phyloP scores from a whole-genome alignment of 2,113 vertebrate genomes.

The Campylorhamphus procurvoides region DNA sequence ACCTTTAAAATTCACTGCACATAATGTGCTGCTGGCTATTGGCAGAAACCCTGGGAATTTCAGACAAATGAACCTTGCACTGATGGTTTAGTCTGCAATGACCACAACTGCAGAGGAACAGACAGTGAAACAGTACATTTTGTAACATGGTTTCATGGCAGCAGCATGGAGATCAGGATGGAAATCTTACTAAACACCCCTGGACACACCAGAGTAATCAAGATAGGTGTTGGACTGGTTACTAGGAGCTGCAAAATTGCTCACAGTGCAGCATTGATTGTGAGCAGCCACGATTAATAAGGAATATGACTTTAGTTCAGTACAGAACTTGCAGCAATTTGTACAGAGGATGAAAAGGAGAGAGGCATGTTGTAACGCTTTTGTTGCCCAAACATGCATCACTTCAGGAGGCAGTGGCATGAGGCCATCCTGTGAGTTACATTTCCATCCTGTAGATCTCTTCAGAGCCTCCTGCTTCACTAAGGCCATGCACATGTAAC shows the following conservation, averaged over 20 bases:
- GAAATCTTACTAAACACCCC: not conserved
- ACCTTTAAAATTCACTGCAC: constrained; percentile 30
- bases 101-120: not conserved
- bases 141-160: not conserved
- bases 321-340: constrained; percentile 9
- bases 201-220: not conserved
- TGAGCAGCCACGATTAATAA: constrained; percentile 2
- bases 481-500: not conserved
- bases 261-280: not conserved
- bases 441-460: not conserved
- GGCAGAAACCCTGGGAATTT: constrained; percentile 11
- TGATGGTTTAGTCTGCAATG: not conserved
- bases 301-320: not conserved
- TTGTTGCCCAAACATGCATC: not conserved
- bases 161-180: not conserved
- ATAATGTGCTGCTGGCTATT: constrained; percentile 22
- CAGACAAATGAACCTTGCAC: not conserved
- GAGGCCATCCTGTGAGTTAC: not conserved
- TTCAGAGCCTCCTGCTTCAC: not conserved
- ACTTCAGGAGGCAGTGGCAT: not conserved
- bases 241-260: not conserved
- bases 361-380: not conserved
- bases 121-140: not conserved
- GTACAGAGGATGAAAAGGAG: not conserved
- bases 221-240: not conserved